Conservation (phyloP, 2,113 vertebrate species). For the Syngnathus typhle region DNA sequence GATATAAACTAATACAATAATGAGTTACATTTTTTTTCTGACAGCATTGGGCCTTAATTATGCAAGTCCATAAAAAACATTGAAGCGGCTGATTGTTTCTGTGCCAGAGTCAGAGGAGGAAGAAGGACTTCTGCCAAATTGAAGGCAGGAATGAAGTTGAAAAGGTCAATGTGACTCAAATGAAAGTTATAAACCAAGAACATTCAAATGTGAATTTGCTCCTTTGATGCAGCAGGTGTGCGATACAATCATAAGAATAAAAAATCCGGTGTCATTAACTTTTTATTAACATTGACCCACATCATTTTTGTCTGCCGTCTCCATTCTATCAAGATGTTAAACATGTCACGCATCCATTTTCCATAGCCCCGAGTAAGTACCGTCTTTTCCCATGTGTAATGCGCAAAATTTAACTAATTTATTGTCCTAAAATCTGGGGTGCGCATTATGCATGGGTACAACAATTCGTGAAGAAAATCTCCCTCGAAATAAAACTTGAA, state of each 20-base stretch:
- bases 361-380: neutral
- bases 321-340: neutral
- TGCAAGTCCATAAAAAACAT: neutral
- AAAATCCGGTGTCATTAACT: constrained; percentile 47
- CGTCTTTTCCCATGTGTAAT: too few relatives aligned
- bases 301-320: constrained; percentile 17
- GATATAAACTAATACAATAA: neutral
- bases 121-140: constrained; percentile 33
- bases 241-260: constrained; percentile 54
- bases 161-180: constrained; percentile 18
- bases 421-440: too few relatives aligned
- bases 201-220: constrained; percentile 18
- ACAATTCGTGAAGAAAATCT: too few relatives aligned
- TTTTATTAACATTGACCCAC: constrained; percentile 50
- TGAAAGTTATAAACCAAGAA: constrained; percentile 2
- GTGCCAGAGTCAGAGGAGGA: constrained; percentile 35
- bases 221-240: constrained; percentile 70
- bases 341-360: neutral
- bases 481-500: too few relatives aligned
- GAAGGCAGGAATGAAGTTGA: neutral
- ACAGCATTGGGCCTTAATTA: neutral
- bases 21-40: neutral
- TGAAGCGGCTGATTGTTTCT: constrained; percentile 17
- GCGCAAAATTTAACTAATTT: too few relatives aligned
- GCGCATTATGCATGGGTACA: too few relatives aligned